phyloP scores from a whole-genome alignment of 1,140 invertebrate species.

The Centruroides vittatus region DNA sequence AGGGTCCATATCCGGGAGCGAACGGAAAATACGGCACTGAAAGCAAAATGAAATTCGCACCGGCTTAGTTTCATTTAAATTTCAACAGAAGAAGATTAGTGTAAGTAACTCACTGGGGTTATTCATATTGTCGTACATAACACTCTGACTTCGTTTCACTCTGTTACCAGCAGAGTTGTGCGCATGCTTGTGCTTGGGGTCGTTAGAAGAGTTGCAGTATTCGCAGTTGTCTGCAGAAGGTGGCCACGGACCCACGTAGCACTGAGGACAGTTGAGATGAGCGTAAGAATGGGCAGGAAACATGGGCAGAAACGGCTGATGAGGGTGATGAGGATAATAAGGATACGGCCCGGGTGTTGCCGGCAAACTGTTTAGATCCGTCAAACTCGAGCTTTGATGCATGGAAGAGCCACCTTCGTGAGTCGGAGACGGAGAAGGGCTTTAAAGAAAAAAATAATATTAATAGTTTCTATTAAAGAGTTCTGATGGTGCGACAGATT shows the following conservation, averaged over 20 bases:
- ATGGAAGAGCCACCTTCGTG: neutral
- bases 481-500: no score
- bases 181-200: neutral
- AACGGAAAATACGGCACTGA: constrained; percentile 10
- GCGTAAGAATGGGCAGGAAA: no score
- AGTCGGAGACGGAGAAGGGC: neutral
- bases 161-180: neutral
- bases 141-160: constrained; percentile 8
- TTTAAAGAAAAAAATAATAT: neutral
- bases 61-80: neutral
- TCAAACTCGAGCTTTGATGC: constrained; percentile 9
- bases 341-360: neutral
- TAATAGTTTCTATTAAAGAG: no score
- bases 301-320: neutral
- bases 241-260: no score
- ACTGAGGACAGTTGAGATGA: no score
- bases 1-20: constrained; percentile 3
- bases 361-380: constrained; percentile 4
- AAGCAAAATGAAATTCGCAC: neutral
- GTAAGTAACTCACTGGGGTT: constrained; percentile 3
- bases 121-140: constrained; percentile 9
- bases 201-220: neutral
- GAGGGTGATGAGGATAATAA: constrained; percentile 3
- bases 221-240: neutral
- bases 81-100: no score